phyloP scores from a whole-genome alignment of 2,797 vertebrate species.

The Epinephelus coioides region DNA sequence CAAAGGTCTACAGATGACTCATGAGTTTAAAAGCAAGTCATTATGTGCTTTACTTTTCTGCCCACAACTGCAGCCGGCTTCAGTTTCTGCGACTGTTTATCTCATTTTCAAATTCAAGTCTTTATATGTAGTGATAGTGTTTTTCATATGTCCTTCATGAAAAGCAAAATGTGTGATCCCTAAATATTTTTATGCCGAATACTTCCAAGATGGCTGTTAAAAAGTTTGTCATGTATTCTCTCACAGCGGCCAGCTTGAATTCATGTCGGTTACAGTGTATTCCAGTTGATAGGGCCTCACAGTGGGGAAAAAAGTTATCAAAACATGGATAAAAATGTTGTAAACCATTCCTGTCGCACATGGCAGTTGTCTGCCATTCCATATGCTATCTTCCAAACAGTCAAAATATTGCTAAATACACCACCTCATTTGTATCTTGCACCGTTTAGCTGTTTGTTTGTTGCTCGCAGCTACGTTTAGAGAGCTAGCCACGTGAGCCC shows the following conservation, averaged over 20 bases:
- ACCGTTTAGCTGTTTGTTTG: slow-evolving; percentile 45
- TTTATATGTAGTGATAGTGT: background rate
- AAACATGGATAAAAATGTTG: background rate
- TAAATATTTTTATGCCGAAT: background rate
- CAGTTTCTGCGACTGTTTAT: slow-evolving; percentile 19
- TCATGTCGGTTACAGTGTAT: background rate
- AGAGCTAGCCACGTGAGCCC: slow-evolving; percentile 11
- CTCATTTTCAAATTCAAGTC: background rate
- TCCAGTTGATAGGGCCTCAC: background rate
- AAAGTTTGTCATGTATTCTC: slow-evolving; percentile 2
- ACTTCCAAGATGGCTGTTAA: background rate
- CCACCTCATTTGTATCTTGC: background rate
- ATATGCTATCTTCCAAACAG: background rate
- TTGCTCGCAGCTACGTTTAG: slow-evolving; percentile 7
- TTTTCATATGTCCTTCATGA: background rate
- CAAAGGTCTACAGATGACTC: slow-evolving; percentile 54
- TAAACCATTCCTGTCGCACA: background rate
- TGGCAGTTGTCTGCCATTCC: background rate
- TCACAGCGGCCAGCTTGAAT: background rate
- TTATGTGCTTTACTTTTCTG: slow-evolving; percentile 42
- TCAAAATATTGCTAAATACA: background rate
- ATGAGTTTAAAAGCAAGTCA: slow-evolving; percentile 33
- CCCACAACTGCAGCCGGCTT: slow-evolving; percentile 23
- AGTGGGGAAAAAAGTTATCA: background rate
- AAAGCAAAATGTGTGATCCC: background rate